phyloP scores from a whole-genome alignment of 2,888 invertebrate species.

The Meganola albula region DNA sequence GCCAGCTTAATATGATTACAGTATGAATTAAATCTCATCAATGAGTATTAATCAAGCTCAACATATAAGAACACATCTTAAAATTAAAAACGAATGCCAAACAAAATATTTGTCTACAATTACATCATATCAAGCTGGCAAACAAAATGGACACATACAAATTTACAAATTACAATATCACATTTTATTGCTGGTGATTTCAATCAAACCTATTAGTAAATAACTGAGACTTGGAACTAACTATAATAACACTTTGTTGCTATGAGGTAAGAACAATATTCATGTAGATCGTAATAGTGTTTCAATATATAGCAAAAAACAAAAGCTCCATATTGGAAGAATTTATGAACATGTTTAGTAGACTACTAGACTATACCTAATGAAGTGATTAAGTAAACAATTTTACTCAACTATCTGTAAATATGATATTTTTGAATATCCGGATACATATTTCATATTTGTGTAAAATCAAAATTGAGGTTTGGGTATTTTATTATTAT shows the following conservation, averaged over 20 bases:
- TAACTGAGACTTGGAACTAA: too few species aligned
- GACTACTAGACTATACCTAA: too few species aligned
- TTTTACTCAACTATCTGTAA: too few species aligned
- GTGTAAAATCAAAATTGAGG: constrained; percentile 35
- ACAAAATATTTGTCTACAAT: constrained; percentile 14
- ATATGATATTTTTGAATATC: too few species aligned
- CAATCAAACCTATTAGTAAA: too few species aligned
- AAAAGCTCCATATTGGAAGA: too few species aligned
- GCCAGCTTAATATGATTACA: constrained; percentile 28
- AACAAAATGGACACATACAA: constrained; percentile 20
- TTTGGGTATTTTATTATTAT: constrained; percentile 54
- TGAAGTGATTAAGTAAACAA: too few species aligned
- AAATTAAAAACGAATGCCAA: constrained; percentile 11
- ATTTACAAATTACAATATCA: constrained; percentile 27
- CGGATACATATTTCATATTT: constrained; percentile 15
- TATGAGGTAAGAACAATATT: constrained; percentile 15
- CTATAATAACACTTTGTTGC: constrained; percentile 13
- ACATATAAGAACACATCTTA: constrained; percentile 18
- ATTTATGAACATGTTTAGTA: too few species aligned
- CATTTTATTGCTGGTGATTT: too few species aligned
- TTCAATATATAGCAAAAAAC: too few species aligned
- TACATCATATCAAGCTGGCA: constrained; percentile 25
- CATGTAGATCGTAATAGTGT: constrained; percentile 9
- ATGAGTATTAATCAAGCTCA: constrained; percentile 19
- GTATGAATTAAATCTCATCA: constrained; percentile 12